Base-by-base conservation (phyloP, 2,113 vertebrate genomes). In the Brachirus orientalis region DNA sequence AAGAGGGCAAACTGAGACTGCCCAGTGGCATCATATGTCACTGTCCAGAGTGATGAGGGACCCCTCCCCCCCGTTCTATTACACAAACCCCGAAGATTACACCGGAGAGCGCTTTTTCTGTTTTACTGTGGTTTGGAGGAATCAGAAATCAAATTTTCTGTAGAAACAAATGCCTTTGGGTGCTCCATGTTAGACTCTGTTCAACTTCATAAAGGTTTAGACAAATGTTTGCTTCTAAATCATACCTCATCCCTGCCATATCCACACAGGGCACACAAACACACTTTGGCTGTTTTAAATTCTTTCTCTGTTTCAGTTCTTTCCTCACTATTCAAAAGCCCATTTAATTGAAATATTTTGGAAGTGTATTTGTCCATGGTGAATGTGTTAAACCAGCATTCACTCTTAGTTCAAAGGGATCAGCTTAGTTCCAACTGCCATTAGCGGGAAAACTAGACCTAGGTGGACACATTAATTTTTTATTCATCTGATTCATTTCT, bases 1-100 rank as follows among this genome's bases (percentile, higher is more conserved):
- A 73, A 68, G 85, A 63, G 79, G 52, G 66, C 80, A 79, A 82
- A 61, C 86, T 86, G 72, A 51, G 76, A 77, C 77, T 72, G 79
- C 72, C 72, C 44, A 53, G 73, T 72, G 75, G 79, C 56, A 43
- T 78, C 73, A 77, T 91, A 90, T 82, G 88, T 93, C 91, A 91
- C 86, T 88, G 90, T 92, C 90, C 72, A 52, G 67, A 85, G 84
- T 87, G 86, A 92, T 92, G 89, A 88, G 87, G 50, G 67, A 73
- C 69, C 60, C 9, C 75, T 72, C 83, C 69, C 66, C 20, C 75
- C 71, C 11, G 14, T 44, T 40, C 37, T 1, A 69, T 36, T 61
- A 43, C 66, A 57, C 58, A 36, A 10, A 19, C 28, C 38, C 51
- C 55, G 28, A 53, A 54, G 19, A n/a, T 72, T 69, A 67, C 61